These are phyloP conservation scores for Trachurus trachurus DNA, from an alignment of 2,797 vertebrate species.

Conservation along the genomic window DNA sequence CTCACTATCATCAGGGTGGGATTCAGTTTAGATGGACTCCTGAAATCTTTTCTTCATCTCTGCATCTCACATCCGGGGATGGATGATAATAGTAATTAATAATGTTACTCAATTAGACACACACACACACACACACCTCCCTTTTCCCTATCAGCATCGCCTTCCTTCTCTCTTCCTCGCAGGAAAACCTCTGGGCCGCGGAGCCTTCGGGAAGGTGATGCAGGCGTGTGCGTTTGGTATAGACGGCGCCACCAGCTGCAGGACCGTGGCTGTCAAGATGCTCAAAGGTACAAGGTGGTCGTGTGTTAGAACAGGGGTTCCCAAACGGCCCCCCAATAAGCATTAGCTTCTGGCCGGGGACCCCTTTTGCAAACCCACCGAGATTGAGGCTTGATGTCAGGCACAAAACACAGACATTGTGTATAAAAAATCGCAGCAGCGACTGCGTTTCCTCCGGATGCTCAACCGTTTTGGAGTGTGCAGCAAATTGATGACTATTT, in stretches of 20 bases:
- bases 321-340: no score
- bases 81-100: slow-evolving; percentile 63
- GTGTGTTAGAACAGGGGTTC: no score
- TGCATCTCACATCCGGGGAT: slow-evolving; percentile 44
- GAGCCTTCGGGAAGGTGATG: slow-evolving; percentile 95
- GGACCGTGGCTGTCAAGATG: slow-evolving; percentile 97
- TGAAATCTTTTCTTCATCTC: slow-evolving; percentile 54
- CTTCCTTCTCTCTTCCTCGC: slow-evolving; percentile 31
- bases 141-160: background rate
- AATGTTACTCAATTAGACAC: slow-evolving; percentile 39
- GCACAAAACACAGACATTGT: no score
- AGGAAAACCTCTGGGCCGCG: slow-evolving; percentile 94
- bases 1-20: slow-evolving; percentile 61
- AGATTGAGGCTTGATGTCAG: no score
- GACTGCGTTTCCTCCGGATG: no score
- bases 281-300: slow-evolving; percentile 90
- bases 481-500: no score
- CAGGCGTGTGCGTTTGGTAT: slow-evolving; percentile 95
- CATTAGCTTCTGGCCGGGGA: no score
- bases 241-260: slow-evolving; percentile 88
- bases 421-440: no score
- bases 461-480: no score
- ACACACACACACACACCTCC: slow-evolving; percentile 29
- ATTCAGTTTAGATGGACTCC: slow-evolving; percentile 46
- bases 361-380: no score